phyloP scores from a whole-genome alignment of 2,113 vertebrate species.

The Microcebus murinus region DNA sequence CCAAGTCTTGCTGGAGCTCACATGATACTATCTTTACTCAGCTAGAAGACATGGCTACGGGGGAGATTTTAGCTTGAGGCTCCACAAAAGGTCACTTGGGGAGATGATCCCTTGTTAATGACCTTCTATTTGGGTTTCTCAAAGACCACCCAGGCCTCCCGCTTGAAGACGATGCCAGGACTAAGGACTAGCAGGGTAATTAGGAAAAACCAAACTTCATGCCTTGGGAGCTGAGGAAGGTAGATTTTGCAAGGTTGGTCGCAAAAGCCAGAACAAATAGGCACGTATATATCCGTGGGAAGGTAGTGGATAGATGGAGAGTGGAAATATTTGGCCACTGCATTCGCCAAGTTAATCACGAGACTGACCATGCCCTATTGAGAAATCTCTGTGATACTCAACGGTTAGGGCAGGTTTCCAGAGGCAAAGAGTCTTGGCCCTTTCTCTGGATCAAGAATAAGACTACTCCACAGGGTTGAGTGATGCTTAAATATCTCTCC shows the following conservation, averaged over 20 bases:
- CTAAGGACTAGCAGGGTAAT: slow-evolving; percentile 41
- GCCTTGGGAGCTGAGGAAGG: not conserved
- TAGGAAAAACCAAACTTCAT: slow-evolving; percentile 38
- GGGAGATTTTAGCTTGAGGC: slow-evolving; percentile 16
- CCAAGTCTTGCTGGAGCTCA: slow-evolving; percentile 3
- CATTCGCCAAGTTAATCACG: not conserved
- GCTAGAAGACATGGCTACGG: not conserved
- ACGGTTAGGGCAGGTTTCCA: not conserved
- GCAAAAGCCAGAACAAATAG: slow-evolving; percentile 32
- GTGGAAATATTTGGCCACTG: not conserved
- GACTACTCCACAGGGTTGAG: not conserved
- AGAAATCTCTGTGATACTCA: not conserved
- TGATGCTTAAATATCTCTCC: not conserved
- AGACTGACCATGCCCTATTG: not conserved
- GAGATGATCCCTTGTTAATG: slow-evolving; percentile 50
- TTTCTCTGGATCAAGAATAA: not conserved
- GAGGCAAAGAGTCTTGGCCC: not conserved
- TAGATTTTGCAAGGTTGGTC: slow-evolving; percentile 31
- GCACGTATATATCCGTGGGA: not conserved
- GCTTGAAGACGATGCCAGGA: slow-evolving; percentile 28
- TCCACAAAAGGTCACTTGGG: slow-evolving; percentile 41
- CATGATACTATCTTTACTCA: not conserved
- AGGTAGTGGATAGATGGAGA: not conserved
- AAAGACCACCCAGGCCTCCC: slow-evolving; percentile 54
- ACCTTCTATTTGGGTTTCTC: slow-evolving; percentile 55